A percentile compares a stretch with the other conserved stretches of the same genome.
These are phyloP conservation scores for Podargus strigoides DNA, from an alignment of 2,797 vertebrate species.

Conservation along the genomic window DNA sequence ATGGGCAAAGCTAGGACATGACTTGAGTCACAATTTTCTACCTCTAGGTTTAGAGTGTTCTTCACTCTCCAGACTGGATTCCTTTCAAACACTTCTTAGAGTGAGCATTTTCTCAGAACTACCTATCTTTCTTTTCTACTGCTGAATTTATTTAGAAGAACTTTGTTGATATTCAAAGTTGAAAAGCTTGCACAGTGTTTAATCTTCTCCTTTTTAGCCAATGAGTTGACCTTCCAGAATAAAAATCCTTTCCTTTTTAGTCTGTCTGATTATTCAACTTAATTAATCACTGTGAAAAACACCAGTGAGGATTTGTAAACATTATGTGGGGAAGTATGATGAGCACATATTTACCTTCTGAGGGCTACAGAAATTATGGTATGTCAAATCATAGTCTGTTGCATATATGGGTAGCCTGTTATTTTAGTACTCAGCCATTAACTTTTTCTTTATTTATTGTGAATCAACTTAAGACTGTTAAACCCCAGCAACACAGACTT, in stretches of 20 bases:
- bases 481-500: background rate
- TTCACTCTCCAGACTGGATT: conserved; percentile 1
- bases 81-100: conserved; percentile 25
- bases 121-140: background rate
- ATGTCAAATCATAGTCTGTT: background rate
- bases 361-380: background rate
- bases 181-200: conserved; percentile 29
- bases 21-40: background rate
- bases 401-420: background rate
- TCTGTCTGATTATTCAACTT: conserved; percentile 33
- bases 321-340: background rate
- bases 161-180: conserved; percentile 55
- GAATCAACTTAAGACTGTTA: background rate
- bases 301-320: conserved; percentile 1
- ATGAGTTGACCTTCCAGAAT: conserved; percentile 23
- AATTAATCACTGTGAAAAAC: conserved; percentile 47
- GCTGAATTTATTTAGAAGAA: conserved; percentile 57
- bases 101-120: conserved; percentile 42
- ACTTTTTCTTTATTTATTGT: conserved; percentile 11
- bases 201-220: conserved; percentile 41
- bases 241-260: conserved; percentile 58
- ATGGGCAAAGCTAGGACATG: background rate
- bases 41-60: background rate
- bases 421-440: background rate
- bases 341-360: conserved; percentile 15